Evolutionary conservation across 2,888 invertebrate genomes (phyloP), one percentile per base, ranked within the genome.

Genomic region (Xiphydria camelus): DNA sequence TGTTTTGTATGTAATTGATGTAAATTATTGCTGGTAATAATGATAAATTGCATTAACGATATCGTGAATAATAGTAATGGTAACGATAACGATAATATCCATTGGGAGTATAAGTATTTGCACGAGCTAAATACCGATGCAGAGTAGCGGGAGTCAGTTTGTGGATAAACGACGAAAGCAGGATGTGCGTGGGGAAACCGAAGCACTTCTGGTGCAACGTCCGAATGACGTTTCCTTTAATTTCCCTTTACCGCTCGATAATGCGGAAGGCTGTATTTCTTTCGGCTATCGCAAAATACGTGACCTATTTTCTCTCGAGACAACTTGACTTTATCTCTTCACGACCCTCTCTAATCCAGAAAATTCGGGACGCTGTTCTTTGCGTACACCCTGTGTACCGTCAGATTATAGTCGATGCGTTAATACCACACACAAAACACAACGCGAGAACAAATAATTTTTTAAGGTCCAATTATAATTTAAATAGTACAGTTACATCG

Each of bases 381-480:
- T 15, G 29, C 29, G 5, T 29, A 12, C 9, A 12, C 15, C 29
- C 29, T 19, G 34, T 5, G 34, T 34, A 10, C 18, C 15, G 34
- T 23, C 23, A n/a, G n/a, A 23, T 17, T 14, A 17, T 17, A 10
- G 26, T 34, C 15, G 45, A 45, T 23, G 42, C 49, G 51, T 45
- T 58, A 51, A 55, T 22, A 37, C 15, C 20, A 41, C 44, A 35
- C 38, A 51, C 34, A 40, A 49, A 47, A 43, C 47, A 53, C 49
- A 51, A 57, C 37, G 51, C 32, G 20, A 20, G 17, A 62, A 62
- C 53, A 60, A 61, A 66, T 66, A 67, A 69, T 69, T 70, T 70
- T 71, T 70, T 67, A 68, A 65, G 55, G 62, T 67, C 64, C 55
- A 60, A 68, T 68, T 70, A 56, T 66, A 61, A 65, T 68, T 70